A percentile compares a stretch with the other conserved stretches of the same genome.
Conservation (phyloP, 53 echinoderm and acorn worm species). For the Henricia sp. region DNA sequence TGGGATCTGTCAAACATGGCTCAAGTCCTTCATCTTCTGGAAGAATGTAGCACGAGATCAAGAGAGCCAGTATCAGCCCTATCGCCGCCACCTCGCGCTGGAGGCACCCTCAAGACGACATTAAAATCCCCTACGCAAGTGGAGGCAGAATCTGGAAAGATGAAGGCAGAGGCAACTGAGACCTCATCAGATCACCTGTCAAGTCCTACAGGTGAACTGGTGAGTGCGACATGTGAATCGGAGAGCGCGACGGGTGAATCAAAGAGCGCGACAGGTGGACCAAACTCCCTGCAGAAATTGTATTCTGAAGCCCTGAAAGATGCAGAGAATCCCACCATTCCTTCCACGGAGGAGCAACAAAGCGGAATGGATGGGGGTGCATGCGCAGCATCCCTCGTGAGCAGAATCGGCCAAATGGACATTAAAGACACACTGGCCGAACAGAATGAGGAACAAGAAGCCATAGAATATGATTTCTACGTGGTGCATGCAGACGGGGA, state of each 20-base stretch:
- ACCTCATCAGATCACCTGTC: background rate
- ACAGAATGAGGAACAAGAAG: too few relatives aligned
- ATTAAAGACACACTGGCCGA: background rate
- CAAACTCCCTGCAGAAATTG: background rate
- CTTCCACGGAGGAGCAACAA: background rate
- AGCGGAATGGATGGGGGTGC: too few relatives aligned
- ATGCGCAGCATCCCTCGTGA: background rate
- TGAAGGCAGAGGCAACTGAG: background rate
- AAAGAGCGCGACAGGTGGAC: background rate
- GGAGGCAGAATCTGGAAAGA: background rate
- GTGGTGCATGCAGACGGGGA: background rate
- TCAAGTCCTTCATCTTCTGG: background rate
- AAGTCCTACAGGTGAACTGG: background rate
- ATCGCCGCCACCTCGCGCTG: background rate
- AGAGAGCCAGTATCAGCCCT: background rate
- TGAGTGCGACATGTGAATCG: background rate
- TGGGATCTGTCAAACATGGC: conserved; percentile 12
- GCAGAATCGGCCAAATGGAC: background rate
- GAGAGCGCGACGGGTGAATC: background rate
- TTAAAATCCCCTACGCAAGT: background rate
- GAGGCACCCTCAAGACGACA: background rate
- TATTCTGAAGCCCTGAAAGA: background rate
- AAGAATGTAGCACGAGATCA: background rate
- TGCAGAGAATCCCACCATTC: background rate
- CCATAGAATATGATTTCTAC: background rate